A percentile compares a stretch with the other conserved stretches of the same genome.
phyloP scores from a whole-genome alignment of 2,888 invertebrate genomes.

The Meliscaeva auricollis region DNA sequence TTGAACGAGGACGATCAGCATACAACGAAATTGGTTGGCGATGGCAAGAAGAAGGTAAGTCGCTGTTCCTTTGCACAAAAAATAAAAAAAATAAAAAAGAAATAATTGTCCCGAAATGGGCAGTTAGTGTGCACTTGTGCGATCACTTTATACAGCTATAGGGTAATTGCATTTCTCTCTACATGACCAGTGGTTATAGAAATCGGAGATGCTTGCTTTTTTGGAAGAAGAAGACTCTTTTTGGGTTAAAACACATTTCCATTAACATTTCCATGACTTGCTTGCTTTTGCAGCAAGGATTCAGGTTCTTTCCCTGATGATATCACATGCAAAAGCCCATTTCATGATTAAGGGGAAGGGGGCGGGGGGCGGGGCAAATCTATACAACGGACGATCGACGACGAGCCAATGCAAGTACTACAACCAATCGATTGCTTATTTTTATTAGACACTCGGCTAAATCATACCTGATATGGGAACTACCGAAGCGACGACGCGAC shows the following conservation, averaged over 20 bases:
- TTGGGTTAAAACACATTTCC: conserved; percentile 34
- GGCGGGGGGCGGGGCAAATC: conserved; percentile 2
- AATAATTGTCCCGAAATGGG: conserved; percentile 77
- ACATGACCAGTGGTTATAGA: conserved; percentile 52
- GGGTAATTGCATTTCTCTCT: conserved; percentile 62
- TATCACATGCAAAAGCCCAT: conserved; percentile 53
- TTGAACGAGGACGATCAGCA: conserved; percentile 95
- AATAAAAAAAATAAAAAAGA: conserved; percentile 19
- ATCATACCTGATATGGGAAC: no score
- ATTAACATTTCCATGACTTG: conserved; percentile 15
- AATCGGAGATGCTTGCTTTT: conserved; percentile 22
- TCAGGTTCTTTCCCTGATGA: conserved; percentile 30
- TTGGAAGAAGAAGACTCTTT: conserved; percentile 15
- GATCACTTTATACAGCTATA: conserved; percentile 47
- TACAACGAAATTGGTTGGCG: conserved; percentile 94
- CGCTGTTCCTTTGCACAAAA: conserved; percentile 40
- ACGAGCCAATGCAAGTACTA: background rate
- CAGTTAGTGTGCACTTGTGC: conserved; percentile 70
- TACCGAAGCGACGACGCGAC: background rate
- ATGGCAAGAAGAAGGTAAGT: conserved; percentile 92
- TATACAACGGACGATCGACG: background rate
- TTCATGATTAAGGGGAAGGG: no score
- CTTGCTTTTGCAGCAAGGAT: conserved; percentile 28
- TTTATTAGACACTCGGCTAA: conserved; percentile 60
- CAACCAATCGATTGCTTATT: conserved; percentile 67